Evolutionary conservation across 1,140 invertebrate genomes (phyloP).

Genomic region (Pogonomyrmex barbatus): DNA sequence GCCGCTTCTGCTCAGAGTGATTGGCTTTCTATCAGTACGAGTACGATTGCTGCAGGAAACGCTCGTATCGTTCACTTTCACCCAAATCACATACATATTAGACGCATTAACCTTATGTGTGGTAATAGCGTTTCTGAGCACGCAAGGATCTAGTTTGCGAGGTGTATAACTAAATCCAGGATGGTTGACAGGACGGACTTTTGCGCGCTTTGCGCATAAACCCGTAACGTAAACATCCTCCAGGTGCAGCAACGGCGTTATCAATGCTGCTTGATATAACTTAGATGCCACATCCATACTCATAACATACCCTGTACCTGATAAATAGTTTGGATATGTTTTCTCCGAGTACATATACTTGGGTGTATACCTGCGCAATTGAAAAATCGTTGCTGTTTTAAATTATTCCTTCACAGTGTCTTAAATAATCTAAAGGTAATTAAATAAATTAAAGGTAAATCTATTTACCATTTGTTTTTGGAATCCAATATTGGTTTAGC

Average conservation of each 20-base stretch:
- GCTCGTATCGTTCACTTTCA: constrained; percentile 78
- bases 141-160: constrained; percentile 85
- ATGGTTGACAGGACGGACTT: constrained; percentile 87
- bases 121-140: constrained; percentile 81
- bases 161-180: constrained; percentile 88
- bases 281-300: constrained; percentile 89
- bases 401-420: not conserved
- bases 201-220: constrained; percentile 86
- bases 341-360: constrained; percentile 91
- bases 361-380: constrained; percentile 89
- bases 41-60: constrained; percentile 72
- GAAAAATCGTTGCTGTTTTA: constrained; percentile 27
- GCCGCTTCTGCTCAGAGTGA: constrained; percentile 72
- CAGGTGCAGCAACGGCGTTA: constrained; percentile 91
- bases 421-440: not conserved
- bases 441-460: not conserved
- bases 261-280: constrained; percentile 90
- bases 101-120: constrained; percentile 81
- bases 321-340: constrained; percentile 93
- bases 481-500: constrained; percentile 90
- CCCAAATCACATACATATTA: constrained; percentile 82
- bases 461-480: constrained; percentile 91
- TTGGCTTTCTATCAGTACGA: constrained; percentile 68
- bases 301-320: constrained; percentile 94
- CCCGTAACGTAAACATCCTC: constrained; percentile 96